These are phyloP conservation scores for Percopsis transmontana DNA, from an alignment of 2,113 vertebrate species.

Conservation along the genomic window DNA sequence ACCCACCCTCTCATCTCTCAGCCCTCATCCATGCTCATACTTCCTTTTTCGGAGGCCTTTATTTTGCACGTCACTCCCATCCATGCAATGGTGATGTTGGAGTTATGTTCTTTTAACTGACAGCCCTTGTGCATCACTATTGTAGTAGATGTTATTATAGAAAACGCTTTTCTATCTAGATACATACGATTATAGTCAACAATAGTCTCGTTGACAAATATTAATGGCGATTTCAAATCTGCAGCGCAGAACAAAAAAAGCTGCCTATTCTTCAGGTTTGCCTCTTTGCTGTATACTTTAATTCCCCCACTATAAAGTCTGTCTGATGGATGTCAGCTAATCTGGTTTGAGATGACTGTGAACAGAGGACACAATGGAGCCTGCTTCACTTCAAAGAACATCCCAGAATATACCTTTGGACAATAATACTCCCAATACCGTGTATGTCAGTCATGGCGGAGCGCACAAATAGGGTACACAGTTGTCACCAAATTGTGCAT, in stretches of 20 bases:
- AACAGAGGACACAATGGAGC: slow-evolving; percentile 63
- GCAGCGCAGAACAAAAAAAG: slow-evolving; percentile 54
- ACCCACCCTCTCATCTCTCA: slow-evolving; percentile 15
- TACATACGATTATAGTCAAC: slow-evolving; percentile 38
- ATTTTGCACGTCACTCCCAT: slow-evolving; percentile 45
- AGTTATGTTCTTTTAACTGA: slow-evolving; percentile 62
- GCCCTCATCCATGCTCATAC: slow-evolving; percentile 23
- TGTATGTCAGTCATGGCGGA: slow-evolving; percentile 57
- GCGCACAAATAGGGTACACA: slow-evolving; percentile 7
- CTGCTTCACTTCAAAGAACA: slow-evolving; percentile 58
- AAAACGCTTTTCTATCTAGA: slow-evolving; percentile 38
- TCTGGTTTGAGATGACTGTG: slow-evolving; percentile 69
- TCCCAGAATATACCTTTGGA: slow-evolving; percentile 69
- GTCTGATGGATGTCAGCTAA: slow-evolving; percentile 67
- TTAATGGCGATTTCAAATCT: slow-evolving; percentile 37
- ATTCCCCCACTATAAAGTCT: slow-evolving; percentile 44
- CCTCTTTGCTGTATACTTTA: slow-evolving; percentile 44
- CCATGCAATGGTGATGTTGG: slow-evolving; percentile 54
- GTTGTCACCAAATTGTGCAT: too few relatives aligned
- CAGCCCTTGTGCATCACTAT: slow-evolving; percentile 26
- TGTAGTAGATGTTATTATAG: slow-evolving; percentile 34
- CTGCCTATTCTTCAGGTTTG: slow-evolving; percentile 68
- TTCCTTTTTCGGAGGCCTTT: slow-evolving; percentile 23
- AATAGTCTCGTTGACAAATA: slow-evolving; percentile 38
- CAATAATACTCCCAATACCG: slow-evolving; percentile 51